A percentile compares a stretch with the other conserved stretches of the same genome.
Evolutionary conservation across 2,113 vertebrate genomes (phyloP).

Genomic region (Phylloscopus trochiloides): DNA sequence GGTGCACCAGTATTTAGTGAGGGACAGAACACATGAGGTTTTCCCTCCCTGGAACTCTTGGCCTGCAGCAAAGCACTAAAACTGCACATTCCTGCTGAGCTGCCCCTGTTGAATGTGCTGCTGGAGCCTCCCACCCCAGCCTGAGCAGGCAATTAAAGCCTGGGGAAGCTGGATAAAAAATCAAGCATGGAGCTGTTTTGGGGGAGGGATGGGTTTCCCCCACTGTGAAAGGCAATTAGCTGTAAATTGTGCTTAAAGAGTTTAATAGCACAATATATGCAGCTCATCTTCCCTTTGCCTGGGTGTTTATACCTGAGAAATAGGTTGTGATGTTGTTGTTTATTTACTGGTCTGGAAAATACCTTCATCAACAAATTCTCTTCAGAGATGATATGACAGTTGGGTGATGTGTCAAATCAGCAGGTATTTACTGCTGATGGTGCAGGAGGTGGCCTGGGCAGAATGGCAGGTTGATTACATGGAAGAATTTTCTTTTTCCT

Average conservation of each 20-base stretch:
- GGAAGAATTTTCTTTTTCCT: not conserved
- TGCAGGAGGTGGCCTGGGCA: not conserved
- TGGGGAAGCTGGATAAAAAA: not conserved
- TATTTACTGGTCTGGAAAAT: constrained; percentile 27
- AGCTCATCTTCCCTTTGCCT: not conserved
- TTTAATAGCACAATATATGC: not conserved
- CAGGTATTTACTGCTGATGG: constrained; percentile 17
- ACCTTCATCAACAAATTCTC: not conserved
- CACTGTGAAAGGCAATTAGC: not conserved
- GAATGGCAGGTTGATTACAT: not conserved
- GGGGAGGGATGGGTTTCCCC: not conserved
- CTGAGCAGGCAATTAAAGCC: not conserved
- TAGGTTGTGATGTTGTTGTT: constrained; percentile 1
- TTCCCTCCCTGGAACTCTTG: not conserved
- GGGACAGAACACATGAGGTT: not conserved
- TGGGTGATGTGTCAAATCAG: constrained; percentile 36
- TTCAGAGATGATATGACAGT: not conserved
- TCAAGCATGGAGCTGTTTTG: not conserved
- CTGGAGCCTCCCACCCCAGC: not conserved
- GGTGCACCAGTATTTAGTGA: not conserved
- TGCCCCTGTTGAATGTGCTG: not conserved
- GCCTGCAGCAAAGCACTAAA: constrained; percentile 8
- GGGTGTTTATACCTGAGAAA: not conserved
- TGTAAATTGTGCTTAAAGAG: constrained; percentile 11
- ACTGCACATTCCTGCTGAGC: not conserved